Evolutionary conservation across 1,140 invertebrate genomes (phyloP), one percentile per base, ranked within the genome.

Genomic region (Macrocentrus cingulum): DNA sequence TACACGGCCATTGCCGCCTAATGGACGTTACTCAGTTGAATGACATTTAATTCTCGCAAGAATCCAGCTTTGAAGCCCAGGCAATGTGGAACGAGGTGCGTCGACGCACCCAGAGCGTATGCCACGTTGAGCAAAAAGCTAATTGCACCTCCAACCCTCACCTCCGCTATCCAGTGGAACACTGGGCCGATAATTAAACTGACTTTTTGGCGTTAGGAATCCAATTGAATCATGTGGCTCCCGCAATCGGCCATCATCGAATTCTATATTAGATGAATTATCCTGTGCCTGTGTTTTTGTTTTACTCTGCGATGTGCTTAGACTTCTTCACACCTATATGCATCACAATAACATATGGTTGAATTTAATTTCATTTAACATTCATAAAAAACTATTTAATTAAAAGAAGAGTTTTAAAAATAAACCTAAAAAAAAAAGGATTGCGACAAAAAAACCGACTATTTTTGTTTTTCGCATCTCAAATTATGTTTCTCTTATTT

Each of bases 41-140:
- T 73, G 73, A 69, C 72, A 70, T 73, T 75, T 72, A 75, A 75
- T 74, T 75, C 64, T 69, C 58, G 59, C 60, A 71, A 71, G 68
- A 70, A 72, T 73, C 71, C 64, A 61, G 64, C 66, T 75, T 68
- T 69, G 64, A 69, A 54, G 42, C 48, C 15, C 9, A 20, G 34
- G 25, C 25, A 51, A 34, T 23, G 15, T 49, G 16, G 13, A 53
- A 42, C 11, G 29, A 53, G 23, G 19, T 36, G 50, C 18, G 22
- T 45, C 22, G 46, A 39, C 15, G 15, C 41, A 51, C 36, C 42
- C 8, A 1, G 48, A 46, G 46, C 52, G 60, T 59, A 52, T 57
- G 59, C 49, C 45, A 52, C 51, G 44, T 58, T 60, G 56, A 48
- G 63, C 64, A 76, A 74, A 76, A 76, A 76, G 68, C 66, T 72